phyloP scores from a whole-genome alignment of 1,140 invertebrate species.

The Metopolophium dirhodum region DNA sequence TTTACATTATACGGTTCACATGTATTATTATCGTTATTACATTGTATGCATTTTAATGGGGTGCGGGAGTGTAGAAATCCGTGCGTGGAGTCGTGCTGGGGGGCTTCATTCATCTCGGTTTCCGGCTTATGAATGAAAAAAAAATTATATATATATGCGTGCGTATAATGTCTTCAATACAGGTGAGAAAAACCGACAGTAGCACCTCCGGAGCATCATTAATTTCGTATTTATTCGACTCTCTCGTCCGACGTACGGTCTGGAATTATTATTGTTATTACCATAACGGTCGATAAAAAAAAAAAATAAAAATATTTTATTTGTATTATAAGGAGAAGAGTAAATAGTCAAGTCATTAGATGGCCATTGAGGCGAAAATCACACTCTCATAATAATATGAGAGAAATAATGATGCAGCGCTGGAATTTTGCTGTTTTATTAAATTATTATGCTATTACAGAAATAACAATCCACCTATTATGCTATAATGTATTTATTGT shows the following conservation, averaged over 20 bases:
- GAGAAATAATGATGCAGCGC: constrained; percentile 13
- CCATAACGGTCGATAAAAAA: constrained; percentile 54
- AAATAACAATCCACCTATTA: background rate
- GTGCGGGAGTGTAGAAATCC: constrained; percentile 45
- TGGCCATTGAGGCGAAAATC: constrained; percentile 49
- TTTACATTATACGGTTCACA: constrained; percentile 38
- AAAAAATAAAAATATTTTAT: constrained; percentile 31
- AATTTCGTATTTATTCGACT: constrained; percentile 56
- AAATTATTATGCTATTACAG: background rate
- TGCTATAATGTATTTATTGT: background rate
- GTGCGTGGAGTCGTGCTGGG: constrained; percentile 54
- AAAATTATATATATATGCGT: background rate
- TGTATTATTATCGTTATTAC: constrained; percentile 43
- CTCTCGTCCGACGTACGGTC: constrained; percentile 27
- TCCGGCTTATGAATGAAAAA: constrained; percentile 57
- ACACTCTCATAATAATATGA: constrained; percentile 44
- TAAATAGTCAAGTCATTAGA: constrained; percentile 56
- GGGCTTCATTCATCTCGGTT: constrained; percentile 53
- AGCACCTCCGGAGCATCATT: constrained; percentile 54
- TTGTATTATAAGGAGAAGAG: background rate
- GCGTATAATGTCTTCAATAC: constrained; percentile 45
- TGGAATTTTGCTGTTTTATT: constrained; percentile 2
- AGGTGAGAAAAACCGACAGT: constrained; percentile 56
- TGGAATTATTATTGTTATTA: constrained; percentile 44
- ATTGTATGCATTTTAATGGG: constrained; percentile 53